These are phyloP conservation scores for Paralvinella palmiformis DNA, from an alignment of 1,140 invertebrate genomes.

Conservation along the genomic window DNA sequence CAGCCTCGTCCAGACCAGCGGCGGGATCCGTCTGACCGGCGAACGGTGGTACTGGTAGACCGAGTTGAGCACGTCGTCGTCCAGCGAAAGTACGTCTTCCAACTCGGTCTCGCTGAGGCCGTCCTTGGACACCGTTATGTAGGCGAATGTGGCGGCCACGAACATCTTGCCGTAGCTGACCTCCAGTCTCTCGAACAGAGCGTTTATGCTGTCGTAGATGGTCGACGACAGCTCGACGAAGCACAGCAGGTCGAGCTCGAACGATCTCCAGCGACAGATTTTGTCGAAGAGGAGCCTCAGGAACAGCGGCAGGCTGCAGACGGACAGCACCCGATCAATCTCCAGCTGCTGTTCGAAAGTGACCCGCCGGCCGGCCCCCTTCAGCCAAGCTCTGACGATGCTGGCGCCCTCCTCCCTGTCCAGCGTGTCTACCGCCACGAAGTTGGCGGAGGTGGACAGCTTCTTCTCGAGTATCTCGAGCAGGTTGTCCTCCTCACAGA, in stretches of 20 bases:
- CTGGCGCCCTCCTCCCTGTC: not conserved
- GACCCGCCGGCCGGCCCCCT: not conserved
- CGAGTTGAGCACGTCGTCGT: slow-evolving; percentile 42
- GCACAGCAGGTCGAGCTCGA: slow-evolving; percentile 33
- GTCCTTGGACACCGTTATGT: slow-evolving; percentile 21
- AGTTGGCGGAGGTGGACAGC: not conserved
- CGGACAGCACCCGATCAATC: slow-evolving; percentile 21
- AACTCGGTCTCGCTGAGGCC: slow-evolving; percentile 39
- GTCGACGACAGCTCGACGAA: too few relatives aligned
- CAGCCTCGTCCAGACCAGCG: slow-evolving; percentile 36
- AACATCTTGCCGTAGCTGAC: not conserved
- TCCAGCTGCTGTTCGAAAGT: slow-evolving; percentile 6
- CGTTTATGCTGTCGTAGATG: too few relatives aligned
- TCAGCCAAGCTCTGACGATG: not conserved
- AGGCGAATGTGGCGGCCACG: not conserved
- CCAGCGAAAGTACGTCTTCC: slow-evolving; percentile 42
- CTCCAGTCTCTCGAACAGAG: not conserved
- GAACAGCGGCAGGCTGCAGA: slow-evolving; percentile 33
- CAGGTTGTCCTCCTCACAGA: not conserved
- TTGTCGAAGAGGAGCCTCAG: slow-evolving; percentile 36
- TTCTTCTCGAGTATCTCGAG: too few relatives aligned
- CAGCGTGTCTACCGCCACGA: not conserved
- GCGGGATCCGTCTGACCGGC: slow-evolving; percentile 40
- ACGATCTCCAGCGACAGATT: slow-evolving; percentile 33
- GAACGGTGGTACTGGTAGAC: slow-evolving; percentile 31